Evolutionary conservation across 1,140 invertebrate genomes (phyloP).

Genomic region (Rhopalosiphum padi): DNA sequence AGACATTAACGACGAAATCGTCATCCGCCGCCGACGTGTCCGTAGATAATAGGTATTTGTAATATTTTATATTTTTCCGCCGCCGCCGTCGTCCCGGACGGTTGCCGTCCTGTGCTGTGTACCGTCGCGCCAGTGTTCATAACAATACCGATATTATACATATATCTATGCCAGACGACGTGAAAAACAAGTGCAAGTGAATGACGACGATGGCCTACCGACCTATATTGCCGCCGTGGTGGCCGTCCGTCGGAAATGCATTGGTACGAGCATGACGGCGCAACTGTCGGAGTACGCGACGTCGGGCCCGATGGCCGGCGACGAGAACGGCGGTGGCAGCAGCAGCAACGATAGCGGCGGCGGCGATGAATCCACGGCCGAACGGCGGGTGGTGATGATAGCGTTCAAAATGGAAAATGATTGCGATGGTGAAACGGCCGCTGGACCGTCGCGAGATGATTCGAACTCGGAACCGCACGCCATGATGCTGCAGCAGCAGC

Average conservation of each 20-base stretch:
- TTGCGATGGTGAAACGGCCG: background rate
- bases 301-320: background rate
- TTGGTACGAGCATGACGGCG: conserved; percentile 15
- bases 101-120: conserved; percentile 34
- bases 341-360: background rate
- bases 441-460: background rate
- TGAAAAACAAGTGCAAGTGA: conserved; percentile 50
- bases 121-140: background rate
- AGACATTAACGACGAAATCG: background rate
- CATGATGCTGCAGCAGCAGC: background rate
- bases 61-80: background rate
- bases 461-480: background rate
- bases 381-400: conserved; percentile 37
- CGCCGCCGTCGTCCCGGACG: background rate
- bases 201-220: conserved; percentile 42
- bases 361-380: too few species aligned
- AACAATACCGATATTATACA: background rate
- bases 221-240: conserved; percentile 4
- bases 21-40: conserved; percentile 7
- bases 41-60: background rate
- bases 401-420: conserved; percentile 44
- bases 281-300: conserved; percentile 41
- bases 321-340: conserved; percentile 33
- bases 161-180: background rate
- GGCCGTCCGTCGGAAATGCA: background rate